Evolutionary conservation across 2,888 invertebrate genomes (phyloP).

Genomic region (Xestia xanthographa): DNA sequence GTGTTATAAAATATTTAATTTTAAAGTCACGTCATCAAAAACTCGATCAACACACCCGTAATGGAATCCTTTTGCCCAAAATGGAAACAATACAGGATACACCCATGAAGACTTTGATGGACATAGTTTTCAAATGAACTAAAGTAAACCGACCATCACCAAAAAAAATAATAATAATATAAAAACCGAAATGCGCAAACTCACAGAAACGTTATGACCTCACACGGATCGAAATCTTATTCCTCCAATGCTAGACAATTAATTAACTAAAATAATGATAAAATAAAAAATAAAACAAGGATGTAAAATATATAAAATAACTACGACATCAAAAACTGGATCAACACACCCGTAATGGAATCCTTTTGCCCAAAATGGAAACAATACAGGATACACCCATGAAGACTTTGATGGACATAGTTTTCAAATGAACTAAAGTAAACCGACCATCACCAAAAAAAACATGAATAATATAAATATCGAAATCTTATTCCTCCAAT

Average conservation of each 20-base stretch:
- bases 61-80: not conserved
- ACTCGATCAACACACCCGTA: not conserved
- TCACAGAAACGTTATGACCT: not conserved
- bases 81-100: not conserved
- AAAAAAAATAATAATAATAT: not conserved
- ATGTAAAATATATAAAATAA: not conserved
- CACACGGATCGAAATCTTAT: not conserved
- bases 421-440: not conserved
- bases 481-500: not conserved
- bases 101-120: conserved; percentile 33
- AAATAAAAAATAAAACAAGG: not conserved
- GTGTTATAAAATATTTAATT: too few species aligned
- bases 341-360: not conserved
- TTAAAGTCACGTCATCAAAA: not conserved
- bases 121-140: not conserved
- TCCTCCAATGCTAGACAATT: not conserved
- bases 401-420: conserved; percentile 8
- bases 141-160: conserved; percentile 13
- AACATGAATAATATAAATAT: not conserved
- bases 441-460: conserved; percentile 21
- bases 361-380: not conserved
- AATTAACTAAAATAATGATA: not conserved
- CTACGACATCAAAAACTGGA: not conserved
- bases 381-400: conserved; percentile 6
- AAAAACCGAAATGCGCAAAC: not conserved